Conservation (phyloP, 2,888 invertebrate genomes). For the Alentia gelatinosa region DNA sequence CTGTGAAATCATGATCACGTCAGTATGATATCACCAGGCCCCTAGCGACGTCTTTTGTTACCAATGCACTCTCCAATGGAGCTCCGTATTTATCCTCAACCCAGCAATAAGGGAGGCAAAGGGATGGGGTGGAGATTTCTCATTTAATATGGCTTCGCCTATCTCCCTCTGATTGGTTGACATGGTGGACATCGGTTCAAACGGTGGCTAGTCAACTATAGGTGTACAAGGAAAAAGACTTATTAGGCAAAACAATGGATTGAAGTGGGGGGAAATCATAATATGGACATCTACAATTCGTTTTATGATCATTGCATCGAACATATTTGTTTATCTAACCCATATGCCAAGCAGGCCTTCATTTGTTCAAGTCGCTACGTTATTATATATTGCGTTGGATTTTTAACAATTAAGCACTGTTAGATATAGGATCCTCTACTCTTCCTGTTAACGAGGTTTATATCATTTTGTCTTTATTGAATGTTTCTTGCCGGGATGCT, state of each 20-base stretch:
- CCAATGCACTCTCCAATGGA: not conserved
- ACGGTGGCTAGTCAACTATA: not conserved
- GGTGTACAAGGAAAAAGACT: not conserved
- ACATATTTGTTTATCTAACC: too few species aligned
- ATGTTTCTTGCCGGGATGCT: not conserved
- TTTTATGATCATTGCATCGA: not conserved
- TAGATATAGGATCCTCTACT: too few species aligned
- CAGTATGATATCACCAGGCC: conserved; percentile 60
- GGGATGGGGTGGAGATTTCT: not conserved
- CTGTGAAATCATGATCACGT: conserved; percentile 70
- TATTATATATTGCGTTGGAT: too few species aligned
- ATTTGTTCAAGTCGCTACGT: too few species aligned
- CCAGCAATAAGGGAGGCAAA: not conserved
- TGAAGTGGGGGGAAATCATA: not conserved
- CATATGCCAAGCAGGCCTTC: too few species aligned
- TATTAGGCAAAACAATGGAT: not conserved
- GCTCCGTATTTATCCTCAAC: not conserved
- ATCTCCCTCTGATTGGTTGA: not conserved
- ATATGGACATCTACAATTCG: not conserved
- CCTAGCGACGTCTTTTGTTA: not conserved
- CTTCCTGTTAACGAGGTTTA: too few species aligned
- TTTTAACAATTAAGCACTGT: too few species aligned
- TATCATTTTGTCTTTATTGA: too few species aligned
- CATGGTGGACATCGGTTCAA: not conserved
- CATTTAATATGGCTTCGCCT: not conserved